Percentiles rank a stretch among this genome's conserved stretches.
Conservation (phyloP, 2,888 invertebrate species). For the Stegophylla sp. region DNA sequence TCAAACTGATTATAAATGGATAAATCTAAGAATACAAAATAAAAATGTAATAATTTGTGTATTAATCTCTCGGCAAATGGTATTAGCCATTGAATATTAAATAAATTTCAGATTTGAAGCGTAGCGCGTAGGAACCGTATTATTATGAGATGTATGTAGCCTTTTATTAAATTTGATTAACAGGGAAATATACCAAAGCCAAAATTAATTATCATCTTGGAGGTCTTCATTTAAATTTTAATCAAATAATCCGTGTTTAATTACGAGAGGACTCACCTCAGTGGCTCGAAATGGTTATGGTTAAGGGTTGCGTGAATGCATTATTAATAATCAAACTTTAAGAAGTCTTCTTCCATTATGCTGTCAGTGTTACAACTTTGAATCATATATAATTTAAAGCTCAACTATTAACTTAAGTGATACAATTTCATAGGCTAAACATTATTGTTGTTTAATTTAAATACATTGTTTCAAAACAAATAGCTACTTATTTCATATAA, state of each 20-base stretch:
- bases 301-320: conserved; percentile 15
- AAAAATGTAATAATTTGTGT: too few species aligned
- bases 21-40: too few species aligned
- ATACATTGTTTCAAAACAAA: background rate
- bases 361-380: conserved; percentile 38
- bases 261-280: conserved; percentile 32
- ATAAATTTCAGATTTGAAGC: background rate
- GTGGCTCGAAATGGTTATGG: conserved; percentile 18
- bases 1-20: too few species aligned
- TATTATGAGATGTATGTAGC: background rate
- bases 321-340: conserved; percentile 54
- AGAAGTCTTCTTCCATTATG: conserved; percentile 41
- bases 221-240: conserved; percentile 54
- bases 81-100: background rate
- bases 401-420: background rate
- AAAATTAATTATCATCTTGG: conserved; percentile 47
- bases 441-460: background rate
- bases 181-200: conserved; percentile 38
- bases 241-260: conserved; percentile 56
- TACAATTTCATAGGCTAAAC: background rate
- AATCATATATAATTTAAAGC: background rate
- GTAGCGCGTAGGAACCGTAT: background rate
- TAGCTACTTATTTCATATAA: too few species aligned
- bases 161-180: conserved; percentile 41
- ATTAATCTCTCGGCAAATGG: too few species aligned